Base-by-base conservation (phyloP, 2,888 invertebrate genomes). In the Lasioglossum pauxillum region DNA sequence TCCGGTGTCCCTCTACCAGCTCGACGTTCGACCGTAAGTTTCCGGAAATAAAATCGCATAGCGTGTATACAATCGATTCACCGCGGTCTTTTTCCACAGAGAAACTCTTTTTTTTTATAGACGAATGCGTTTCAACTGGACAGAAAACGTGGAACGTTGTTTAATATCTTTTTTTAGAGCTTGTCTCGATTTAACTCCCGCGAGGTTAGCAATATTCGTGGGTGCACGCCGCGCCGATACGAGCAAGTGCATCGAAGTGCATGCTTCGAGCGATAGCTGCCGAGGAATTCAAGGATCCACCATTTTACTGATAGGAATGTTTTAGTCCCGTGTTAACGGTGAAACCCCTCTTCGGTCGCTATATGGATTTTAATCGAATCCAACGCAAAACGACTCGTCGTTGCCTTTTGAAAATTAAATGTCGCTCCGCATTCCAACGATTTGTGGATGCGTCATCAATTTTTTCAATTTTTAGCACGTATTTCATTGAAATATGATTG, bases 1-100 rank as follows among this genome's bases (percentile, higher is more conserved):
- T 35, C 73, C 46, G 31, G 31, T 49, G 12, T 35, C 49, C 35
- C 49, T 35, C 10, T 27, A 12, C 35, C 49, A 35, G 31, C 19
- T 74, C 73, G 10, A 74, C 49, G 73, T 19, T 35, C 73, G 49
- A 74, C 49, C 49, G 49, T 74, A 74, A 74, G 73, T 74, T 74
- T 74, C 31, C 73, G 49, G 73, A 14, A 27, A 74, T 49, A 31
- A 49, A 74, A 74, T 49, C 44, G 44, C 4, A 35, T 8, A 5
- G 69, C n/a, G 38, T 41, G 69, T 69, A n/a, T 69, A 69, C 69
- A 41, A 69, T 69, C 69, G 69, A 38, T 69, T 69, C 69, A 41
- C 38, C 41, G 41, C 38, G 8, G 41, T 23, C 38, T 38, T 69
- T 38, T 53, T 53, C 10, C 53, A 53, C 8, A 53, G 53, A 10